Conservation (phyloP, 2,888 invertebrate species). For the Iphiclides podalirius region DNA sequence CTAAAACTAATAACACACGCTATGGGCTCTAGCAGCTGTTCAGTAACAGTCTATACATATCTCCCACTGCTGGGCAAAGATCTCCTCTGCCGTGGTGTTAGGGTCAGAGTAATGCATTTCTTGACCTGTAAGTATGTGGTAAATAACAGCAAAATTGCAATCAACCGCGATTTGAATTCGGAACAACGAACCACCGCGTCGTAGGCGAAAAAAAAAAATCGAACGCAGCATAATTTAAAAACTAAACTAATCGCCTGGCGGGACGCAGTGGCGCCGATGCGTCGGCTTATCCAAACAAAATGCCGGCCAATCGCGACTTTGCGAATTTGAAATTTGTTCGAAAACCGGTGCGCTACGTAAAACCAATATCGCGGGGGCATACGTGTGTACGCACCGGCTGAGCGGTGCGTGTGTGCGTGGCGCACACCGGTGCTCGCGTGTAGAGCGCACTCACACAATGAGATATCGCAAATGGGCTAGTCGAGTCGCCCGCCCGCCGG, state of each 20-base stretch:
- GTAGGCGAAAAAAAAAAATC: conserved; percentile 31
- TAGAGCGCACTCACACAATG: conserved; percentile 75
- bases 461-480: conserved; percentile 77
- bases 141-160: too few relatives aligned
- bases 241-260: conserved; percentile 70
- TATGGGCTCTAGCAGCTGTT: too few relatives aligned
- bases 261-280: conserved; percentile 46
- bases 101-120: too few relatives aligned
- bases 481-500: conserved; percentile 73
- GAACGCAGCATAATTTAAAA: conserved; percentile 67
- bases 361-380: conserved; percentile 71
- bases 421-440: too few relatives aligned
- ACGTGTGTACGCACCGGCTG: conserved; percentile 67
- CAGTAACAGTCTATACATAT: too few relatives aligned
- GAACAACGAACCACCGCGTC: too few relatives aligned
- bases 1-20: too few relatives aligned
- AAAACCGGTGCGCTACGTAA: conserved; percentile 72
- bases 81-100: too few relatives aligned
- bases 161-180: too few relatives aligned
- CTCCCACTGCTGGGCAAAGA: too few relatives aligned
- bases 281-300: conserved; percentile 74
- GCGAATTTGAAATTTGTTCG: conserved; percentile 77
- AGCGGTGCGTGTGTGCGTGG: conserved; percentile 52
- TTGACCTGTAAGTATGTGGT: too few relatives aligned
- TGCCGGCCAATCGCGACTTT: conserved; percentile 76